These are phyloP conservation scores for Polietes domitor DNA, from an alignment of 2,888 invertebrate genomes.

Conservation along the genomic window DNA sequence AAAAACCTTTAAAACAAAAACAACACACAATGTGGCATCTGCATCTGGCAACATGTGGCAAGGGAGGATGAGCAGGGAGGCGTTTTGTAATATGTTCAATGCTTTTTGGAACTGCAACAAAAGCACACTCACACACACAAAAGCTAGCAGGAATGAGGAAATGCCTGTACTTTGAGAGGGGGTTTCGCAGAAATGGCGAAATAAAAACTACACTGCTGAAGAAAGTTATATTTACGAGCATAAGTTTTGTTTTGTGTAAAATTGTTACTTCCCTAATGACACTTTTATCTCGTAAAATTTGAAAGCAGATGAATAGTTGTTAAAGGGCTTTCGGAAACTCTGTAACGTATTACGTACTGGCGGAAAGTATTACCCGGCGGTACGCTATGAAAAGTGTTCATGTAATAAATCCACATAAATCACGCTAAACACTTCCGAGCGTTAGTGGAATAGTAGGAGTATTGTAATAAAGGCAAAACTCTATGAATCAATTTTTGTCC, in stretches of 20 bases:
- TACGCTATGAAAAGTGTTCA: too few species aligned
- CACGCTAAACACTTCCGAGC: too few species aligned
- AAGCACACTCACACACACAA: background rate
- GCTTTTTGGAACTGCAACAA: background rate
- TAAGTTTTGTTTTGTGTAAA: background rate
- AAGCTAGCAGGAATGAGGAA: conserved; percentile 23
- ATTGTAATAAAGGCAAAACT: too few species aligned
- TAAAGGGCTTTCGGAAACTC: background rate
- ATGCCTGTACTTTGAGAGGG: background rate
- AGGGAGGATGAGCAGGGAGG: background rate
- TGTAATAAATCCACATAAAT: too few species aligned
- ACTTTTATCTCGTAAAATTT: background rate
- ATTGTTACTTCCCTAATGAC: conserved; percentile 28
- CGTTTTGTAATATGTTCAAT: background rate
- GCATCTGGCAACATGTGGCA: conserved; percentile 4
- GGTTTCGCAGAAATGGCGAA: background rate
- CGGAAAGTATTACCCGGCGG: too few species aligned
- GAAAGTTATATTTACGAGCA: conserved; percentile 28
- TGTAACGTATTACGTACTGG: too few species aligned
- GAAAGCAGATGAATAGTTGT: background rate
- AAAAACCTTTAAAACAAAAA: background rate
- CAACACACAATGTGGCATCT: conserved; percentile 1
- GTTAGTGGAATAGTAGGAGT: too few species aligned
- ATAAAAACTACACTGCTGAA: background rate
- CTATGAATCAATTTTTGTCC: too few species aligned